Base-by-base conservation (phyloP, 2,797 vertebrate genomes). In the Acanthurus leucopareius region DNA sequence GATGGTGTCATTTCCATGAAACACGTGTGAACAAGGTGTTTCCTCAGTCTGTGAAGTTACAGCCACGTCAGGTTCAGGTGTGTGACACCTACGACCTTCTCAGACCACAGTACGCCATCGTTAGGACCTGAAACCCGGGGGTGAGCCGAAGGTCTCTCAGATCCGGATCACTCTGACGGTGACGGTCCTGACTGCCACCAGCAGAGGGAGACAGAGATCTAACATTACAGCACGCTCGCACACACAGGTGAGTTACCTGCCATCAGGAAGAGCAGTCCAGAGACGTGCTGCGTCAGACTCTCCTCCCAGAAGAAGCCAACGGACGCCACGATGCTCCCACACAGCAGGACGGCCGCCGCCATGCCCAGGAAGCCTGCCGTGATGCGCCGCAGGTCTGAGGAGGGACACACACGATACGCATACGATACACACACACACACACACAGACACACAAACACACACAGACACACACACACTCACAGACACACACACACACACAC, bases 241-340 rank as follows among this genome's bases (percentile, higher is more conserved):
- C 75, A 14, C 38, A 22, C 61, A 70, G 56, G 62, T 66, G 78
- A n/a, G 54, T 83, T 82, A 97, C 97, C 96, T 96, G 96, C 96
- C 96, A 96, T 97, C 73, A 97, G 95, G 94, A 97, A 96, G 15
- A 97, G 94, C 16, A 97, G 94, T 40, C 96, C 96, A 2, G 96
- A 95, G 57, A 97, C 82, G 0, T 96, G 96, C 86, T 96, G 96
- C 0, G 96, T 97, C 82, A 97, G 93, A 85, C 94, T 97, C 68
- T 97, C 95, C 85, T 98, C 96, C 96, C 95, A 96, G 93, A 97
- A 97, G 91, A 96, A 98, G 2, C 96, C 96, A 13, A 96, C 95
- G 0, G 91, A 92, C 6, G 93, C 95, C 79, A 97, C 93, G 0
- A 97, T 95, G 83, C 94, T 96, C 6, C 97, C 93, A 0, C 96